A percentile compares a stretch with the other conserved stretches of the same genome.
phyloP scores from a whole-genome alignment of 1,140 invertebrate species.

The Coptotermes formosanus region DNA sequence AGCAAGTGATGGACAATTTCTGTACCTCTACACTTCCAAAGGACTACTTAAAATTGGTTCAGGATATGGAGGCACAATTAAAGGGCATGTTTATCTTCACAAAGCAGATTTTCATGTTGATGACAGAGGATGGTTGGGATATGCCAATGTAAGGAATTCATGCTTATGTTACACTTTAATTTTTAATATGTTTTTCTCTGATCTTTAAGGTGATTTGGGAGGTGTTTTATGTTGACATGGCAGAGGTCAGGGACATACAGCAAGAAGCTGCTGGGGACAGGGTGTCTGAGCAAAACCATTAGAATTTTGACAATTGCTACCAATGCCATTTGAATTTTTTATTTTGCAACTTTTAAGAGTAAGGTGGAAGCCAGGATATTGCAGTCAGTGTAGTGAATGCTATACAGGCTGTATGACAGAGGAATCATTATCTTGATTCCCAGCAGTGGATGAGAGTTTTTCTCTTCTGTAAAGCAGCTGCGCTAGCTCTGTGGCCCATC shows the following conservation, averaged over 20 bases:
- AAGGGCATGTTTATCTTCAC: slow-evolving; percentile 79
- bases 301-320: background rate
- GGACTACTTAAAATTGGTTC: slow-evolving; percentile 89
- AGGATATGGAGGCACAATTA: slow-evolving; percentile 86
- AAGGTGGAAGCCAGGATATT: too few relatives aligned
- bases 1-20: slow-evolving; percentile 83
- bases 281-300: background rate
- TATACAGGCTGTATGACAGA: too few relatives aligned
- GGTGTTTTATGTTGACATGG: too few relatives aligned
- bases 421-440: too few relatives aligned
- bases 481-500: too few relatives aligned
- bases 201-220: background rate
- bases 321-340: too few relatives aligned
- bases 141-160: slow-evolving; percentile 67
- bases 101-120: slow-evolving; percentile 77
- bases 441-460: too few relatives aligned
- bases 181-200: background rate
- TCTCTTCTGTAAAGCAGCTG: too few relatives aligned
- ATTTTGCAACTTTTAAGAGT: background rate
- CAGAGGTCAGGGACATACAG: too few relatives aligned
- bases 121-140: slow-evolving; percentile 77
- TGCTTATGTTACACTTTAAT: slow-evolving; percentile 29
- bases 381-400: too few relatives aligned
- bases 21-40: slow-evolving; percentile 78
- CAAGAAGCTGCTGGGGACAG: too few relatives aligned